These are phyloP conservation scores for Otocyon megalotis DNA, from an alignment of 2,113 vertebrate species.

Conservation along the genomic window DNA sequence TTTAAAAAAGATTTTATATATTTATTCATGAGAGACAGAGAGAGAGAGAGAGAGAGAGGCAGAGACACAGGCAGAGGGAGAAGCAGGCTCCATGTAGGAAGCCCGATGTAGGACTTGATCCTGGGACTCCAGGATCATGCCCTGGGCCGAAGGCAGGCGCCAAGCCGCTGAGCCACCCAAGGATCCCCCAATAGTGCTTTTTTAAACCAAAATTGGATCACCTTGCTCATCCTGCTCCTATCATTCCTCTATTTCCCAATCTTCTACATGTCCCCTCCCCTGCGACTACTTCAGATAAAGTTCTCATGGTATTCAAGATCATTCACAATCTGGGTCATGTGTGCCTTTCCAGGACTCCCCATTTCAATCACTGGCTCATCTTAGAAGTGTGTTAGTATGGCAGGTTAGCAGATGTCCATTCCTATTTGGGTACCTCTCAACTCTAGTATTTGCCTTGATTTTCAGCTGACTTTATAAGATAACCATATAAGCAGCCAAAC, in stretches of 20 bases:
- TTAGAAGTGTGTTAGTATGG: neutral
- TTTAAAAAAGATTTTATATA: neutral
- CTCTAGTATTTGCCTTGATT: neutral
- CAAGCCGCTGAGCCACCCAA: neutral
- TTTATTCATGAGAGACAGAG: neutral
- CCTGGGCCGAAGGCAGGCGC: neutral
- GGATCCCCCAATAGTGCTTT: neutral
- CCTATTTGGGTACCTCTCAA: neutral
- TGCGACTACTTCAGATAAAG: neutral
- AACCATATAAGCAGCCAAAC: neutral
- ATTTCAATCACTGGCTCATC: neutral
- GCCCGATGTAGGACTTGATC: neutral
- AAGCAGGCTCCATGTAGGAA: neutral
- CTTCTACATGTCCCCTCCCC: neutral
- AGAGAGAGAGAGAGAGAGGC: neutral
- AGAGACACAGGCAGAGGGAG: too few species aligned
- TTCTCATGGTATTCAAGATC: neutral
- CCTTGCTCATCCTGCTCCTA: neutral
- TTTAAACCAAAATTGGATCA: neutral
- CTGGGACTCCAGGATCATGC: neutral
- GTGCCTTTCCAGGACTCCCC: neutral
- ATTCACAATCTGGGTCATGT: neutral
- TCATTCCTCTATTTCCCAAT: neutral
- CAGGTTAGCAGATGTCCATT: neutral
- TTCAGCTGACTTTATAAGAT: constrained; percentile 1